These are phyloP conservation scores for Drosophila pandora DNA, from an alignment of 1,140 invertebrate genomes.

Conservation along the genomic window DNA sequence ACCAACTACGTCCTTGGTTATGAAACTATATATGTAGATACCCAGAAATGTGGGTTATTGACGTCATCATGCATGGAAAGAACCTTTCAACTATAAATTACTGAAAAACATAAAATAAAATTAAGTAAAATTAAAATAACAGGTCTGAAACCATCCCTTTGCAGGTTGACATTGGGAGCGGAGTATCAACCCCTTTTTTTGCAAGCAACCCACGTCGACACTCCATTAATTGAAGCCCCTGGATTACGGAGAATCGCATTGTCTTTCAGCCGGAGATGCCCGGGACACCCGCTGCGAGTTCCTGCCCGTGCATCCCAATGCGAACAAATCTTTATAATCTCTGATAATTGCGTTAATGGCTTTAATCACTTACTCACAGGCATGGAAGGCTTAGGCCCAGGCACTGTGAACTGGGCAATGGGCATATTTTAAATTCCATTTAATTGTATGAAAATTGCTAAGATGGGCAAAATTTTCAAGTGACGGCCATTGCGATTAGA, in stretches of 20 bases:
- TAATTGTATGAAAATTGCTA: conserved; percentile 49
- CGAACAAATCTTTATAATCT: conserved; percentile 82
- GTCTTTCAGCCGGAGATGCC: conserved; percentile 49
- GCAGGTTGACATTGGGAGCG: background rate
- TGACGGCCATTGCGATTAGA: conserved; percentile 60
- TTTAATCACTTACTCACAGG: conserved; percentile 80
- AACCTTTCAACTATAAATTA: background rate
- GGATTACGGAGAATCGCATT: conserved; percentile 82
- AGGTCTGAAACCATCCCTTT: conserved; percentile 16
- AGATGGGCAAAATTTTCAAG: conserved; percentile 28
- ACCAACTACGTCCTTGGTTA: background rate
- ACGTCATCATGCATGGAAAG: conserved; percentile 20
- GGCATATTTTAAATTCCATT: conserved; percentile 51
- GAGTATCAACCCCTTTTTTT: conserved; percentile 53
- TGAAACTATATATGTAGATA: background rate
- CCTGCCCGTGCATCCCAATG: conserved; percentile 42
- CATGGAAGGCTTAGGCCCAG: conserved; percentile 54
- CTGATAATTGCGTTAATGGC: conserved; percentile 83
- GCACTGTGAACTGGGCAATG: conserved; percentile 1
- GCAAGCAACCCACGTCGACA: conserved; percentile 50
- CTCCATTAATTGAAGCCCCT: conserved; percentile 82
- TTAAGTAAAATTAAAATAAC: conserved; percentile 3
- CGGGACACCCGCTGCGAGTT: conserved; percentile 59
- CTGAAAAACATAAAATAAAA: background rate
- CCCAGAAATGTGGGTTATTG: background rate